These are phyloP conservation scores for Petaurus breviceps DNA, from an alignment of 2,113 vertebrate species.

Conservation along the genomic window DNA sequence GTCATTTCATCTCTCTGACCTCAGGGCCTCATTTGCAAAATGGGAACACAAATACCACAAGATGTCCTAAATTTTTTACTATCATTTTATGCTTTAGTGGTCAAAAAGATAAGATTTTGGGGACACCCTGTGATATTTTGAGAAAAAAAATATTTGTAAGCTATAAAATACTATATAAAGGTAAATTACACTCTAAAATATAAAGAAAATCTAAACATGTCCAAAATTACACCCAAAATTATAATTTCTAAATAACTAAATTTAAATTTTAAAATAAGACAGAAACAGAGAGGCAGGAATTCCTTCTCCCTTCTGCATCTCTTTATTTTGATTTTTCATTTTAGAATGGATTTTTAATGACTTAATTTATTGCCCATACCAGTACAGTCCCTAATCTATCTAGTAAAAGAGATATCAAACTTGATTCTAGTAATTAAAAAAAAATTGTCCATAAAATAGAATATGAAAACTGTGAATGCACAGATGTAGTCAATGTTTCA, in stretches of 20 bases:
- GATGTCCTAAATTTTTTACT: not conserved
- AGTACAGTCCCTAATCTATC: not conserved
- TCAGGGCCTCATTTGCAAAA: not conserved
- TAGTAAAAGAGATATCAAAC: not conserved
- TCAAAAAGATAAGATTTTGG: not conserved
- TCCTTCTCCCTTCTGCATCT: not conserved
- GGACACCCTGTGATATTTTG: not conserved
- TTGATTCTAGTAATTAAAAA: constrained; percentile 2
- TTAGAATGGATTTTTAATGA: constrained; percentile 8
- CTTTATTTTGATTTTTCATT: not conserved
- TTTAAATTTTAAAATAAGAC: not conserved
- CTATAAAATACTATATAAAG: not conserved
- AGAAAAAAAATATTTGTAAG: not conserved
- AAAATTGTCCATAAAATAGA: not conserved
- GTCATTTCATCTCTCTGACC: not conserved
- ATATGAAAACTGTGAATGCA: not conserved
- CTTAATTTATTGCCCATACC: not conserved
- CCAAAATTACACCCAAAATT: constrained; percentile 15
- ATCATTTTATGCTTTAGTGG: not conserved
- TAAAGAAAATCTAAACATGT: not conserved
- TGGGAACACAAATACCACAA: not conserved
- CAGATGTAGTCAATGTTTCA: not conserved
- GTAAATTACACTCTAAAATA: not conserved
- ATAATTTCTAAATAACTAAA: not conserved
- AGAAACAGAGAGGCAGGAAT: not conserved